Conservation (phyloP, 2,888 invertebrate species). For the Protonemura montana region DNA sequence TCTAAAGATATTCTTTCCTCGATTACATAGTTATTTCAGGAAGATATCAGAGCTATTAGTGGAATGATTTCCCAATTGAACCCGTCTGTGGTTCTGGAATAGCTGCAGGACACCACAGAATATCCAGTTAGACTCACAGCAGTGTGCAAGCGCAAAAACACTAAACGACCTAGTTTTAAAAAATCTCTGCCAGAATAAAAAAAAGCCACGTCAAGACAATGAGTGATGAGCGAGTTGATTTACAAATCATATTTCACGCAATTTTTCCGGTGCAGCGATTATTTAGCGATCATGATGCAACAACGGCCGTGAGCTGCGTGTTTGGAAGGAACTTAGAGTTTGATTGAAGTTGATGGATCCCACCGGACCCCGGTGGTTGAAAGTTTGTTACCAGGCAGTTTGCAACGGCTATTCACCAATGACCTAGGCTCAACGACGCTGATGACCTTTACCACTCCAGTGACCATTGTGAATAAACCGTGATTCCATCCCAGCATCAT, state of each 20-base stretch:
- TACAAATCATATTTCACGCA: background rate
- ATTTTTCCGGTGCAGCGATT: background rate
- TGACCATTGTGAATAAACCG: conserved; percentile 26
- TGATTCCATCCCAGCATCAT: conserved; percentile 9
- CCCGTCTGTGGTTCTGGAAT: too few species aligned
- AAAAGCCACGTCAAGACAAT: background rate
- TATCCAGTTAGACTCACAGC: too few species aligned
- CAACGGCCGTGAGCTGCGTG: background rate
- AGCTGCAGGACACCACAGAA: too few species aligned
- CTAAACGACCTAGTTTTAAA: too few species aligned
- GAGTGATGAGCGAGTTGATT: background rate
- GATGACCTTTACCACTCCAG: conserved; percentile 3
- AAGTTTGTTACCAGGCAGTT: too few species aligned
- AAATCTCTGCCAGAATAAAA: background rate
- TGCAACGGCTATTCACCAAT: background rate
- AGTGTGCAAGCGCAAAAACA: too few species aligned
- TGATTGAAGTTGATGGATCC: background rate
- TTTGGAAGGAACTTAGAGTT: background rate
- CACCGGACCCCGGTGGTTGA: background rate
- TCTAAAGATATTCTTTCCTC: too few species aligned
- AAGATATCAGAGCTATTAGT: too few species aligned
- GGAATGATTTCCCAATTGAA: too few species aligned
- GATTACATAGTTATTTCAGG: too few species aligned
- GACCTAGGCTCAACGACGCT: background rate
- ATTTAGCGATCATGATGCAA: background rate